Conservation (phyloP, 2,888 invertebrate genomes). For the Gymnocheta viridis region DNA sequence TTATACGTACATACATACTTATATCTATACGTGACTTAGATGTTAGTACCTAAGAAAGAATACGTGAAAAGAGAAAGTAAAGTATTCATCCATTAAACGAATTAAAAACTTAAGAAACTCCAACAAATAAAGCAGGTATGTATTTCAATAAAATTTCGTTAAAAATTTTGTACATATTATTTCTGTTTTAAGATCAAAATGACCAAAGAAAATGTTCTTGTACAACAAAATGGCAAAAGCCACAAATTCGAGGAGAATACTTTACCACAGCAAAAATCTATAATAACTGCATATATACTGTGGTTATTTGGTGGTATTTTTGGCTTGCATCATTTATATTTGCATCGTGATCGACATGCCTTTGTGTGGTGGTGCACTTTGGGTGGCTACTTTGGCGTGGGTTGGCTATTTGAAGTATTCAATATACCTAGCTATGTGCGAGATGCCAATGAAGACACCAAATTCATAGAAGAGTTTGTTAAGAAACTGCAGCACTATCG, state of each 20-base stretch:
- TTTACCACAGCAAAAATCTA: slow-evolving; percentile 83
- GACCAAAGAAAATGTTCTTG: slow-evolving; percentile 49
- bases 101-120: not conserved
- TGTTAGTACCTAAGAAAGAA: not conserved
- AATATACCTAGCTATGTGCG: slow-evolving; percentile 92
- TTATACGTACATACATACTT: not conserved
- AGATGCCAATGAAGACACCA: slow-evolving; percentile 89
- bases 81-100: slow-evolving; percentile 33
- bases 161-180: not conserved
- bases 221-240: slow-evolving; percentile 58
- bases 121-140: not conserved
- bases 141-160: no score
- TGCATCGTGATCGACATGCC: slow-evolving; percentile 93
- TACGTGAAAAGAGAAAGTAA: slow-evolving; percentile 64
- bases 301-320: slow-evolving; percentile 95
- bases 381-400: slow-evolving; percentile 91
- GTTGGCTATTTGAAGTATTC: slow-evolving; percentile 93
- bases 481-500: slow-evolving; percentile 84
- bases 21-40: not conserved
- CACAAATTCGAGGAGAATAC: slow-evolving; percentile 65
- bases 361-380: slow-evolving; percentile 94
- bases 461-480: slow-evolving; percentile 86
- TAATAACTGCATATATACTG: slow-evolving; percentile 88
- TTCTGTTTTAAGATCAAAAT: slow-evolving; percentile 45
- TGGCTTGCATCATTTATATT: slow-evolving; percentile 95